A percentile compares a stretch with the other conserved stretches of the same genome.
phyloP scores from a whole-genome alignment of 2,888 invertebrate genomes.

The Xestobium rufovillosum region DNA sequence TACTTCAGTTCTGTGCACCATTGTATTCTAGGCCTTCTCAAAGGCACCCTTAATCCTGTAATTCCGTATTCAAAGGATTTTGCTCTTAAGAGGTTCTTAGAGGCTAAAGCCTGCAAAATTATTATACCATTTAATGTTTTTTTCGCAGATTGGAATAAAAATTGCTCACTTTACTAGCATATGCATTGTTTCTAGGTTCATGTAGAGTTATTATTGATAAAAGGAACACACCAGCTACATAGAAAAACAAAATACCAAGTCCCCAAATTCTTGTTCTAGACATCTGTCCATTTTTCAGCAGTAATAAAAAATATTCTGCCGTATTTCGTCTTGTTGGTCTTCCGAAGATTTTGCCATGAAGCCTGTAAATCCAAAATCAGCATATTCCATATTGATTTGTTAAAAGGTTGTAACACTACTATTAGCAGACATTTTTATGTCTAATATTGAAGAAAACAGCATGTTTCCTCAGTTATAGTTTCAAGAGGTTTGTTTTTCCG shows the following conservation, averaged over 20 bases:
- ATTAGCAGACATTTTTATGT: too few relatives aligned
- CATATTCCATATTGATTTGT: too few relatives aligned
- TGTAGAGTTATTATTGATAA: slow-evolving; percentile 43
- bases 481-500: too few relatives aligned
- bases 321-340: too few relatives aligned
- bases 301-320: too few relatives aligned
- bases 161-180: too few relatives aligned
- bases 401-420: too few relatives aligned
- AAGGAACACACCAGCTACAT: slow-evolving; percentile 42
- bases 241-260: slow-evolving; percentile 39
- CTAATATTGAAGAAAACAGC: too few relatives aligned
- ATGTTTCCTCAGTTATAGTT: too few relatives aligned
- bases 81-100: slow-evolving; percentile 27
- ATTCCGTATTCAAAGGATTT: slow-evolving; percentile 35
- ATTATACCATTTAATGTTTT: slow-evolving; percentile 7
- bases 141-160: too few relatives aligned
- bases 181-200: slow-evolving; percentile 31
- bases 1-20: slow-evolving; percentile 51
- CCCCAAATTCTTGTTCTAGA: slow-evolving; percentile 43
- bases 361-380: too few relatives aligned
- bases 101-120: slow-evolving; percentile 1
- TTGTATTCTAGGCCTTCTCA: slow-evolving; percentile 37
- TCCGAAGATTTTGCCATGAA: too few relatives aligned
- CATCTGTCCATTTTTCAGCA: slow-evolving; percentile 35
- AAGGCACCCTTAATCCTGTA: slow-evolving; percentile 32